Conservation (phyloP, 2,888 invertebrate genomes). For the Dendrolimus pini region DNA sequence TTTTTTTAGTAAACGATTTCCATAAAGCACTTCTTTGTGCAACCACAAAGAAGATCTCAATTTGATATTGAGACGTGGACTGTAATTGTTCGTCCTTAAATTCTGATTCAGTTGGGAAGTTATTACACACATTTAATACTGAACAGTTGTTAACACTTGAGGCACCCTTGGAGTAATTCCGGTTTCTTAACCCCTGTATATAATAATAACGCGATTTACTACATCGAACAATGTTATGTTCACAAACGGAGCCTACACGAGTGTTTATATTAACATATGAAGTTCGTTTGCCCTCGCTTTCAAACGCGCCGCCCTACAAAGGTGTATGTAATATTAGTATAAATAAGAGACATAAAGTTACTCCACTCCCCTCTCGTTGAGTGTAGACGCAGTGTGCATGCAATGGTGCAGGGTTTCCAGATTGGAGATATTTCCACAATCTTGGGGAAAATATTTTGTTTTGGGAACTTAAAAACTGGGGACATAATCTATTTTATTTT, state of each 20-base stretch:
- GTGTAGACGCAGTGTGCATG: constrained; percentile 62
- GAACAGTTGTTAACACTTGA: not conserved
- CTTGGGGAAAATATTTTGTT: too few relatives aligned
- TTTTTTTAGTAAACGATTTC: too few relatives aligned
- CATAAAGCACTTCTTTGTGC: too few relatives aligned
- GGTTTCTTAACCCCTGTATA: constrained; percentile 31
- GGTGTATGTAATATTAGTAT: constrained; percentile 66
- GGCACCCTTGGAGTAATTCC: constrained; percentile 31
- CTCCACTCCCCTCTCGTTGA: constrained; percentile 43
- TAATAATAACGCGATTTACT: constrained; percentile 51
- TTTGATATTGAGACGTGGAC: too few relatives aligned
- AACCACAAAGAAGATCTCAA: too few relatives aligned
- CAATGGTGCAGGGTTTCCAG: constrained; percentile 32
- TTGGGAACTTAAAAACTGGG: too few relatives aligned
- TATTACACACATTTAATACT: not conserved
- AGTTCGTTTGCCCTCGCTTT: constrained; percentile 53
- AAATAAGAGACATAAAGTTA: constrained; percentile 66
- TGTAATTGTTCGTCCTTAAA: not conserved
- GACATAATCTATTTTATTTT: too few relatives aligned
- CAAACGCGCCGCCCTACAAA: constrained; percentile 59
- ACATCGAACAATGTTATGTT: constrained; percentile 55
- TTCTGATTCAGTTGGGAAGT: not conserved
- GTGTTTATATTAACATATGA: constrained; percentile 70
- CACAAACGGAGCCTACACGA: constrained; percentile 53
- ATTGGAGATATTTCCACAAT: too few relatives aligned